Conservation (phyloP, 1,140 invertebrate species). For the Danaus melanippus region DNA sequence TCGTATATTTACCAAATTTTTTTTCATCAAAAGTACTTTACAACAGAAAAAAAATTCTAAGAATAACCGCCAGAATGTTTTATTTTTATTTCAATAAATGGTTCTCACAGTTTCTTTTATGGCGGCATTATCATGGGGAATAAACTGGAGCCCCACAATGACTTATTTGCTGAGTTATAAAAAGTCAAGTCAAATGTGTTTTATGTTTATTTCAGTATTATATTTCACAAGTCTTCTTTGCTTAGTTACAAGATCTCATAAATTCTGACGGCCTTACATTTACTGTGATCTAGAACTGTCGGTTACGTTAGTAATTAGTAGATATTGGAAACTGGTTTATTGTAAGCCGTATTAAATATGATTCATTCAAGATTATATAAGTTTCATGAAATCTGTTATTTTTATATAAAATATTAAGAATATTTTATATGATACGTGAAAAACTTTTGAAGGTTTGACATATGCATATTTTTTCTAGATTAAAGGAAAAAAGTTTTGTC, state of each 20-base stretch:
- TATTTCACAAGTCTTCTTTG: conserved; percentile 53
- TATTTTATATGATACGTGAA: too few relatives aligned
- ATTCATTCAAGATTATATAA: not conserved
- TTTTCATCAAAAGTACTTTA: too few relatives aligned
- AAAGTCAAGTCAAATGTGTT: conserved; percentile 36
- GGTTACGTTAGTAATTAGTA: conserved; percentile 1
- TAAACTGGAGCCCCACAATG: conserved; percentile 48
- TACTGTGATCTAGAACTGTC: conserved; percentile 4
- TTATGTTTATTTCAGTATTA: conserved; percentile 55
- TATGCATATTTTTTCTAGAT: too few relatives aligned
- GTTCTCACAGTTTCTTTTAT: conserved; percentile 38
- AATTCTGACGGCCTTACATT: conserved; percentile 30
- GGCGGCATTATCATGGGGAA: conserved; percentile 40
- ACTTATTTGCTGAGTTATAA: conserved; percentile 61
- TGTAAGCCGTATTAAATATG: not conserved
- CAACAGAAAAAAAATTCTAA: too few relatives aligned
- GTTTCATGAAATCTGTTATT: not conserved
- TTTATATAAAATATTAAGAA: too few relatives aligned
- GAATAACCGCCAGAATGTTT: too few relatives aligned
- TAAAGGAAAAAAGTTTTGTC: too few relatives aligned
- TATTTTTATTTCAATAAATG: conserved; percentile 41
- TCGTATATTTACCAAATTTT: too few relatives aligned
- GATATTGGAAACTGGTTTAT: not conserved
- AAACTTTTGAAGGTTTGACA: too few relatives aligned
- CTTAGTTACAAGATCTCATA: conserved; percentile 45